Percentiles rank a stretch among this genome's conserved stretches.
Conservation (phyloP, 2,888 invertebrate species). For the Yponomeuta plumbellus region DNA sequence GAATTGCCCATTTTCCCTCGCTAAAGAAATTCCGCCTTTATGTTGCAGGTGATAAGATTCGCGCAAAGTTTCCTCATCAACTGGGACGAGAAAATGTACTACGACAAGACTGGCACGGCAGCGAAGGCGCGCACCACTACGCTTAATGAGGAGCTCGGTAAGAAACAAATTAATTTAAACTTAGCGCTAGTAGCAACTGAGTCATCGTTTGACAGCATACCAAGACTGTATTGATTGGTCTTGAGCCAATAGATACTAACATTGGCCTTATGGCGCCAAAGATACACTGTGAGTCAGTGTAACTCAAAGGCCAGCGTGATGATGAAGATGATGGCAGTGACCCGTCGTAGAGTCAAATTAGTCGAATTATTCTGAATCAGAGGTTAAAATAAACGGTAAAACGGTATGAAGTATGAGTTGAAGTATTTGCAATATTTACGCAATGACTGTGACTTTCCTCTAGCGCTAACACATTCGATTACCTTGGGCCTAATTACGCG, state of each 20-base stretch:
- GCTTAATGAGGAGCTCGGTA: conserved; percentile 96
- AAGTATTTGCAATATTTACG: too few relatives aligned
- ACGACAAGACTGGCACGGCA: conserved; percentile 90
- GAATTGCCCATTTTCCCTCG: not conserved
- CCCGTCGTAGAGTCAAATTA: too few relatives aligned
- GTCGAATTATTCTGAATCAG: too few relatives aligned
- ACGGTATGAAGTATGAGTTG: too few relatives aligned
- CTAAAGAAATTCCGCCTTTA: not conserved
- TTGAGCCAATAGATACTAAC: not conserved
- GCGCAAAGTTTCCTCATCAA: conserved; percentile 99
- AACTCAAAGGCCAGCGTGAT: too few relatives aligned
- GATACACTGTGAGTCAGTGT: too few relatives aligned
- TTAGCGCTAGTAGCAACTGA: not conserved
- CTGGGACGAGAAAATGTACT: conserved; percentile 99
- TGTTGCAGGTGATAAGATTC: conserved; percentile 93
- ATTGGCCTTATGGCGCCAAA: too few relatives aligned
- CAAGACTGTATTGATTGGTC: not conserved
- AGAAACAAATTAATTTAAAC: conserved; percentile 22
- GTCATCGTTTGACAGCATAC: not conserved
- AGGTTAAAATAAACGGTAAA: too few relatives aligned
- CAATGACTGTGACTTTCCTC: too few relatives aligned
- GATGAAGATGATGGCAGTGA: too few relatives aligned
- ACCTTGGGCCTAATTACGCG: too few relatives aligned
- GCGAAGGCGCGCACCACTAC: conserved; percentile 98
- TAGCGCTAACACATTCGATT: too few relatives aligned